phyloP scores from a whole-genome alignment of 2,113 vertebrate genomes.

The Propithecus coquereli region DNA sequence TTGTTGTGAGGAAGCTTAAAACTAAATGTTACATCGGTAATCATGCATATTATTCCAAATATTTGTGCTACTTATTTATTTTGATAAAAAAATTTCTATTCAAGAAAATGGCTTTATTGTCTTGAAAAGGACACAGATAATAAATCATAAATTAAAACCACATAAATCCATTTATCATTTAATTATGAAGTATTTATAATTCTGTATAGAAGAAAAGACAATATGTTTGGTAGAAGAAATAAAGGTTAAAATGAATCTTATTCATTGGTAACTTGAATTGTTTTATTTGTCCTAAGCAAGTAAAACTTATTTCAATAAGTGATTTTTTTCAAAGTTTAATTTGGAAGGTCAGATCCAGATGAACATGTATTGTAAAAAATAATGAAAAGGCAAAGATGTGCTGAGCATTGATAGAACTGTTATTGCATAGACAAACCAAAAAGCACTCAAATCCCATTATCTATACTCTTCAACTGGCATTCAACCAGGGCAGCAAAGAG shows the following conservation, averaged over 20 bases:
- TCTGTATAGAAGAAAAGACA: conserved; percentile 24
- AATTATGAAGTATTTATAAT: conserved; percentile 15
- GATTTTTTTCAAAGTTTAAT: background rate
- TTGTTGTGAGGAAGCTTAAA: background rate
- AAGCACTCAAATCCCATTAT: background rate
- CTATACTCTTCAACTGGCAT: background rate
- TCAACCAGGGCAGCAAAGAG: background rate
- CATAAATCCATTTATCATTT: background rate
- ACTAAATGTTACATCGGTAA: background rate
- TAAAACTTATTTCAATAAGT: conserved; percentile 1
- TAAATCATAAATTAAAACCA: conserved; percentile 18
- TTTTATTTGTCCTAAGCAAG: conserved; percentile 23
- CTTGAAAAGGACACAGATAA: conserved; percentile 7
- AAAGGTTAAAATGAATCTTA: conserved; percentile 1
- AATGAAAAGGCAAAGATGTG: background rate
- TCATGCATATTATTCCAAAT: background rate
- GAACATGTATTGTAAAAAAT: background rate
- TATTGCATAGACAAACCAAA: background rate
- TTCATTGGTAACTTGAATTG: background rate
- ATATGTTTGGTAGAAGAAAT: conserved; percentile 9
- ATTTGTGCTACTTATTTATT: background rate
- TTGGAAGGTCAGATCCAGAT: background rate
- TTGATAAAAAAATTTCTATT: background rate
- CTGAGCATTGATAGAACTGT: background rate
- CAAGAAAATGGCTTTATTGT: background rate